A percentile compares a stretch with the other conserved stretches of the same genome.
phyloP scores from a whole-genome alignment of 1,140 invertebrate genomes.

The Drosophila parvula region DNA sequence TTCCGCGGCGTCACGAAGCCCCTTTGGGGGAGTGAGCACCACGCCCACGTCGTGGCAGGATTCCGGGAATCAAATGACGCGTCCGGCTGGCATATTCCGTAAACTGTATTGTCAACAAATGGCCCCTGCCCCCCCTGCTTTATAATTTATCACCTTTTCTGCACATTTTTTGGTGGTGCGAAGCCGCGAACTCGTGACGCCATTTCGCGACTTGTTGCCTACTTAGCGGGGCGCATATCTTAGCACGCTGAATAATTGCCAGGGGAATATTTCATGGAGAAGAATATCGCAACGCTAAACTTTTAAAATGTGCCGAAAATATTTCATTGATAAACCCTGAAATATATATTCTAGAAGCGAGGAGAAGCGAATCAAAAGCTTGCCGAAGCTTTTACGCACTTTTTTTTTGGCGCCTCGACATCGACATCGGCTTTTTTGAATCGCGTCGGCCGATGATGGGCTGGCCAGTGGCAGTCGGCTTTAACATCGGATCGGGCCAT shows the following conservation, averaged over 20 bases:
- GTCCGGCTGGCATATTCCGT: conserved; percentile 24
- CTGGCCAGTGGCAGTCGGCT: conserved; percentile 10
- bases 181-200: conserved; percentile 39
- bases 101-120: conserved; percentile 65
- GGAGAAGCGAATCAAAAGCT: conserved; percentile 44
- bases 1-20: conserved; percentile 38
- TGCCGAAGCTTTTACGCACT: conserved; percentile 70
- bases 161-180: background rate
- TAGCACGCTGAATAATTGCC: conserved; percentile 64
- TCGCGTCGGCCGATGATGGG: conserved; percentile 16
- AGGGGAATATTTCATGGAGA: conserved; percentile 52
- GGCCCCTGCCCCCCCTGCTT: background rate
- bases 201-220: conserved; percentile 58
- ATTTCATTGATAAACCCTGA: conserved; percentile 70
- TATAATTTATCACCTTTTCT: conserved; percentile 17
- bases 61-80: conserved; percentile 60
- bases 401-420: conserved; percentile 50
- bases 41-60: conserved; percentile 30
- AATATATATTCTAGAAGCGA: background rate
- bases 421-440: conserved; percentile 15
- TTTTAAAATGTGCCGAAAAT: conserved; percentile 66
- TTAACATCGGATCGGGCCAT: conserved; percentile 38
- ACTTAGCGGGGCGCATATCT: conserved; percentile 57
- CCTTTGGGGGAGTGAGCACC: background rate
- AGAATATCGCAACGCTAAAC: conserved; percentile 46